Conservation (phyloP, 1,140 invertebrate species). For the Ostrea denselamellosa region DNA sequence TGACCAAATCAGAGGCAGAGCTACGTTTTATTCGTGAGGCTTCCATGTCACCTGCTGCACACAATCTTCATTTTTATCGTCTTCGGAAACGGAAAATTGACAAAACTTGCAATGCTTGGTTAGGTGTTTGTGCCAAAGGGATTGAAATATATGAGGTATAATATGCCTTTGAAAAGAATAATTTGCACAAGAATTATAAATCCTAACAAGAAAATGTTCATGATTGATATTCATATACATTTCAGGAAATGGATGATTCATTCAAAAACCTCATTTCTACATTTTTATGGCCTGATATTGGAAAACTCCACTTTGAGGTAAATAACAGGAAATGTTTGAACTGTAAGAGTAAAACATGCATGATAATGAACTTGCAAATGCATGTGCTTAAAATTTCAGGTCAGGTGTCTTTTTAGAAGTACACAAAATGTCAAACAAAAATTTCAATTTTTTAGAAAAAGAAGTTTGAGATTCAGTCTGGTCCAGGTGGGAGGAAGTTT, state of each 20-base stretch:
- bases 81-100: constrained; percentile 88
- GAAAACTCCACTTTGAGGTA: constrained; percentile 94
- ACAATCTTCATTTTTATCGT: constrained; percentile 94
- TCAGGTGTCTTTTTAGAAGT: not conserved
- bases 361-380: not conserved
- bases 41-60: constrained; percentile 89
- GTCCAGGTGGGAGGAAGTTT: constrained; percentile 84
- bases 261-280: constrained; percentile 80
- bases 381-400: not conserved
- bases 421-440: not conserved
- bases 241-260: constrained; percentile 69
- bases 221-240: constrained; percentile 48
- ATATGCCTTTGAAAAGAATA: not conserved
- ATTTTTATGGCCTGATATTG: constrained; percentile 95
- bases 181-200: not conserved
- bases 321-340: constrained; percentile 70
- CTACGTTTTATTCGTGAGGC: constrained; percentile 93
- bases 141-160: constrained; percentile 87
- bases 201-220: not conserved
- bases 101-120: constrained; percentile 76
- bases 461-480: constrained; percentile 95
- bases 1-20: constrained; percentile 88
- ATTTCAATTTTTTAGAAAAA: constrained; percentile 84
- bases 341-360: not conserved
- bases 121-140: constrained; percentile 86